phyloP scores from a whole-genome alignment of 53 echinoderm and acorn worm genomes.

The Zoroaster sp. region DNA sequence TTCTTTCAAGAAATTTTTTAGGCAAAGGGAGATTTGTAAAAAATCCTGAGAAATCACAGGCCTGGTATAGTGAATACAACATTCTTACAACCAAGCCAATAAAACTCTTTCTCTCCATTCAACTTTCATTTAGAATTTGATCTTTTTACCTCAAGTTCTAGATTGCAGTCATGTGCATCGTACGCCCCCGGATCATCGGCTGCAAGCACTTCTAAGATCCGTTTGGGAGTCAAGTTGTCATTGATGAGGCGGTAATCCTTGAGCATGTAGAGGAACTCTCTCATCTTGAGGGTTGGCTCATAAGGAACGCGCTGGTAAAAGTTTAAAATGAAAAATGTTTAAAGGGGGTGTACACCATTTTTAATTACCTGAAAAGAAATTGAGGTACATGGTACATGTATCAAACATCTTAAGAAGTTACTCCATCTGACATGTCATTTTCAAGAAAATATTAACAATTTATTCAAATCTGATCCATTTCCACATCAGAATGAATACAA shows the following conservation, averaged over 20 bases:
- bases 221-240: constrained; percentile 77
- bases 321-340: neutral
- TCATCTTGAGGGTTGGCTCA: constrained; percentile 88
- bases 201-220: constrained; percentile 82
- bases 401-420: too few species aligned
- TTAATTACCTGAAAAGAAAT: neutral
- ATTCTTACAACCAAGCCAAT: neutral
- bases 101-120: too few species aligned
- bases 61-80: neutral
- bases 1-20: too few species aligned
- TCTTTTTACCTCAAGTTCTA: constrained; percentile 82
- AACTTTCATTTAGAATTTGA: too few species aligned
- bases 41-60: too few species aligned
- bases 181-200: constrained; percentile 91
- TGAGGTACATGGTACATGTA: too few species aligned
- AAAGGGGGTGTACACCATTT: neutral
- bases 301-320: constrained; percentile 62
- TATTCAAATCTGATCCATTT: too few species aligned
- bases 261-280: constrained; percentile 92
- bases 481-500: too few species aligned
- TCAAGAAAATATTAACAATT: too few species aligned
- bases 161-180: constrained; percentile 79
- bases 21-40: too few species aligned
- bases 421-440: too few species aligned
- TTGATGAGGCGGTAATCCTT: constrained; percentile 92